Evolutionary conservation across 2,113 vertebrate genomes (phyloP).

Genomic region (Mormyrus iriodes): DNA sequence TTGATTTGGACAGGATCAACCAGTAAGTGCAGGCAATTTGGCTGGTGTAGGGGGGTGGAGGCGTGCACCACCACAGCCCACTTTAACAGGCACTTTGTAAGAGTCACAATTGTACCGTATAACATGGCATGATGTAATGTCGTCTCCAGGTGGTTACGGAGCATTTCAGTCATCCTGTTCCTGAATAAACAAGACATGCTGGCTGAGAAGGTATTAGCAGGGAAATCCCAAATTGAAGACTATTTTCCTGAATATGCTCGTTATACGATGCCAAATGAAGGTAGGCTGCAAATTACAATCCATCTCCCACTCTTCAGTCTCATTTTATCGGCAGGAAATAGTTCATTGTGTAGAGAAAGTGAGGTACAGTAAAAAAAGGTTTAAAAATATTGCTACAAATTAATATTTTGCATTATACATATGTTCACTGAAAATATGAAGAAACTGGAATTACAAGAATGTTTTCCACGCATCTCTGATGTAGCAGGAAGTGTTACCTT

Average conservation of each 20-base stretch:
- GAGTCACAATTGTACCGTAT: background rate
- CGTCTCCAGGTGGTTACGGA: constrained; percentile 81
- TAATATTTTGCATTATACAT: background rate
- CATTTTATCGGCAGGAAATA: background rate
- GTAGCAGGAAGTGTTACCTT: background rate
- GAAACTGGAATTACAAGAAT: background rate
- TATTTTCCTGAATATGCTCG: constrained; percentile 90
- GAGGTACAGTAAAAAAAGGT: background rate
- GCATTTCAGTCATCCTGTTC: constrained; percentile 95
- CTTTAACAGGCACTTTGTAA: background rate
- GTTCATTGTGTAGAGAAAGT: too few relatives aligned
- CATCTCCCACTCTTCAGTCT: background rate
- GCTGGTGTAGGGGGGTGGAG: background rate
- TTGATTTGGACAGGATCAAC: background rate
- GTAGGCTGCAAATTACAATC: constrained; percentile 44
- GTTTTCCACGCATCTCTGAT: background rate
- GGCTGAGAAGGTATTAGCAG: constrained; percentile 93
- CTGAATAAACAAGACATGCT: constrained; percentile 98
- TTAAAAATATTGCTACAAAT: background rate
- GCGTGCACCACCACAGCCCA: background rate
- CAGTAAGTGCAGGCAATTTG: background rate
- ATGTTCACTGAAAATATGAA: background rate
- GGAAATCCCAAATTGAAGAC: constrained; percentile 97
- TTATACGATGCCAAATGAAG: constrained; percentile 83
- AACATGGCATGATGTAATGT: background rate